Evolutionary conservation across 2,113 vertebrate genomes (phyloP).

Genomic region (Pelvicachromis taeniatus): DNA sequence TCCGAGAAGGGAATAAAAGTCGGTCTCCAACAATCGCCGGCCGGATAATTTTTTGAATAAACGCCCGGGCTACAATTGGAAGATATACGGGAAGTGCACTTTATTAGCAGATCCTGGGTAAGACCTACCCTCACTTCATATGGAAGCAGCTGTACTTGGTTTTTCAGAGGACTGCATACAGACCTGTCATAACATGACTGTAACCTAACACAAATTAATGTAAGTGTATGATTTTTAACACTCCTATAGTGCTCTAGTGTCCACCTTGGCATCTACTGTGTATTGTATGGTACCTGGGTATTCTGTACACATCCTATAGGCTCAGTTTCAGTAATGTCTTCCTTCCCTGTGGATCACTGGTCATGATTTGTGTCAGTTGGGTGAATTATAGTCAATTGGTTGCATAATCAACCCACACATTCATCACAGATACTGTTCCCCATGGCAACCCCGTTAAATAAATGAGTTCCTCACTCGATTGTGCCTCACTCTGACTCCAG

Average conservation of each 20-base stretch:
- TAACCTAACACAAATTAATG: background rate
- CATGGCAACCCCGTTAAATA: slow-evolving; percentile 72
- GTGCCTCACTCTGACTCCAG: background rate
- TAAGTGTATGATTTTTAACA: background rate
- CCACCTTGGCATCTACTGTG: background rate
- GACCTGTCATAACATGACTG: background rate
- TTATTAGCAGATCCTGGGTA: background rate
- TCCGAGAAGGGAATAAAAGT: too few species aligned
- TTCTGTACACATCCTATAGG: background rate
- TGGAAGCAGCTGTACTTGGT: background rate
- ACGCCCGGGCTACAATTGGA: too few species aligned
- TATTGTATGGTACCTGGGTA: background rate
- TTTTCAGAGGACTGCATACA: background rate
- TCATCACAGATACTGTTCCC: slow-evolving; percentile 69
- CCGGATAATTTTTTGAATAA: too few species aligned
- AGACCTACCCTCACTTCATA: background rate
- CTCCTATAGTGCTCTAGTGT: background rate
- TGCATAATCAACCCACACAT: slow-evolving; percentile 74
- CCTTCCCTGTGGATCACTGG: slow-evolving; percentile 17
- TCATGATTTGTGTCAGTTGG: slow-evolving; percentile 55
- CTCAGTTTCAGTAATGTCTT: background rate
- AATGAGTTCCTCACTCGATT: slow-evolving; percentile 52
- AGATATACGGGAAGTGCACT: too few species aligned
- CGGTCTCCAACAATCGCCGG: too few species aligned
- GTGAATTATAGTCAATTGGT: slow-evolving; percentile 73